Percentiles rank a stretch among this genome's conserved stretches.
phyloP scores from a whole-genome alignment of 92 coral and sea anemone genomes.

The Phenganax stokvisi region DNA sequence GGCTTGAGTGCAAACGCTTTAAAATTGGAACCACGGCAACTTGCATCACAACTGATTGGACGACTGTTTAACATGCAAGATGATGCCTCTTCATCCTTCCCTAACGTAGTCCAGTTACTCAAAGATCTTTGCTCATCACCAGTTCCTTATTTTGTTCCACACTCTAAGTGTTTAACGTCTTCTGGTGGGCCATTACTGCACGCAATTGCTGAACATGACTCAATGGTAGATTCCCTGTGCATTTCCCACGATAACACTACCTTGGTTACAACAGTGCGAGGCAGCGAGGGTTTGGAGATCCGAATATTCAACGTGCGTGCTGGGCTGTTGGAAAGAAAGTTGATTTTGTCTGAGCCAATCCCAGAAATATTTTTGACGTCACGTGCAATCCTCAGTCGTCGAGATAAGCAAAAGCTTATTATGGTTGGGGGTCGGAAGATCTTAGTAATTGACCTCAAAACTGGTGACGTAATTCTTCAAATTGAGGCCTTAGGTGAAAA shows the following conservation, averaged over 20 bases:
- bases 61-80: constrained; percentile 80
- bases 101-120: constrained; percentile 66
- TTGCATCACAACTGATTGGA: constrained; percentile 85
- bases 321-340: constrained; percentile 68
- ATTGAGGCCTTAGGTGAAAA: constrained; percentile 70
- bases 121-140: constrained; percentile 64
- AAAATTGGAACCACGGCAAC: constrained; percentile 69
- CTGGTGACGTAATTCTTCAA: constrained; percentile 65
- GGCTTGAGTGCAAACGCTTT: constrained; percentile 72
- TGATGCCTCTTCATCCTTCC: constrained; percentile 44
- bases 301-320: constrained; percentile 67
- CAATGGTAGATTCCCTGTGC: constrained; percentile 60
- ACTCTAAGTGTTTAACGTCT: constrained; percentile 78
- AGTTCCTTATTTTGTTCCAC: constrained; percentile 75
- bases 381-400: constrained; percentile 31
- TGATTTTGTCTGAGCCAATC: constrained; percentile 70
- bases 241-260: constrained; percentile 75
- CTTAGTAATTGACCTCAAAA: constrained; percentile 65
- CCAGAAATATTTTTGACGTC: constrained; percentile 10
- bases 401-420: constrained; percentile 45
- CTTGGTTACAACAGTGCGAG: constrained; percentile 55
- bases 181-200: constrained; percentile 92
- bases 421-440: constrained; percentile 73
- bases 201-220: constrained; percentile 57
- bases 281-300: constrained; percentile 63